A percentile compares a stretch with the other conserved stretches of the same genome.
Evolutionary conservation across 2,797 vertebrate species (phyloP).

Genomic region (Xenopus petersii): DNA sequence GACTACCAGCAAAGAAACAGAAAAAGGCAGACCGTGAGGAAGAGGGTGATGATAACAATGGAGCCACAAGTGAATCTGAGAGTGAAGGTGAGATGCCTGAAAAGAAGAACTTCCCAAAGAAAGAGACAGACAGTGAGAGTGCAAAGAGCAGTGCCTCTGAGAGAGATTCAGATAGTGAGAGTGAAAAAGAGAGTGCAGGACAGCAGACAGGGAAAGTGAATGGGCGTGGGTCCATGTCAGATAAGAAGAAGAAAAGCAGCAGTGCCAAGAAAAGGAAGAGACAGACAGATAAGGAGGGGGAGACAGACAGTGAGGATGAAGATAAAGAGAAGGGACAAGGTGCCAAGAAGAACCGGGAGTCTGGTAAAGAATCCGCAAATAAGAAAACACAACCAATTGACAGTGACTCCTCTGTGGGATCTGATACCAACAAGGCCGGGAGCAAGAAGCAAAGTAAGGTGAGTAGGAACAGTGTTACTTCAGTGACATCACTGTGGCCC

Average conservation of each 20-base stretch:
- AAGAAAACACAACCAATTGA: constrained; percentile 19
- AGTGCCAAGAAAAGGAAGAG: background rate
- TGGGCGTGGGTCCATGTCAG: background rate
- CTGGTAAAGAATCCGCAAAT: background rate
- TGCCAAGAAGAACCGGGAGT: background rate
- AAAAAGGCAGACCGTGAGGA: background rate
- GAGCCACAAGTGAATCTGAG: background rate
- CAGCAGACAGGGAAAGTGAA: background rate
- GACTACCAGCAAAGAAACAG: too few species aligned
- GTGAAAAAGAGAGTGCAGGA: background rate
- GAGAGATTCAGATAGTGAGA: constrained; percentile 20
- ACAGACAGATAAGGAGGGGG: background rate
- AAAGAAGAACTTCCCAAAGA: background rate
- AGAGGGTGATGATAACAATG: background rate
- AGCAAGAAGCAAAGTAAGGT: constrained; percentile 11
- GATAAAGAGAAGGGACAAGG: background rate
- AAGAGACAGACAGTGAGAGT: constrained; percentile 2
- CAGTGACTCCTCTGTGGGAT: constrained; percentile 18
- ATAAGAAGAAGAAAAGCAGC: background rate
- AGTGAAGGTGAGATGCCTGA: constrained; percentile 17
- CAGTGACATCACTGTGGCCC: too few species aligned
- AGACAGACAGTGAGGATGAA: background rate
- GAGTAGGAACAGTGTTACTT: too few species aligned
- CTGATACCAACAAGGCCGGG: constrained; percentile 21
- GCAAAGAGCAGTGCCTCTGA: background rate